Evolutionary conservation across 2,797 vertebrate species (phyloP), one percentile per base, ranked within the genome.

Genomic region (Rhinogobio ventralis): DNA sequence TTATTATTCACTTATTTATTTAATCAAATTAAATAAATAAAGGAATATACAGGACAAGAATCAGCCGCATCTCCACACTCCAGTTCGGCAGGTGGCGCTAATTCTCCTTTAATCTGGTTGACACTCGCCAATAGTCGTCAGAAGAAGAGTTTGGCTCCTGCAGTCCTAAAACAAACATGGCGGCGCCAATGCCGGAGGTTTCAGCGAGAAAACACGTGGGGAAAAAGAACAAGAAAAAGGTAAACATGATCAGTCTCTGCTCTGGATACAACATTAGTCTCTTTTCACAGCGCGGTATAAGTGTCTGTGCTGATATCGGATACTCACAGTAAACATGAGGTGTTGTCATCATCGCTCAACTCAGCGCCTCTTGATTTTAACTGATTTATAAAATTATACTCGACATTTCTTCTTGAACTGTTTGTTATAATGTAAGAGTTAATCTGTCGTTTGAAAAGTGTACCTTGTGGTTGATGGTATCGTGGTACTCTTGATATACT

Each of bases 161-260:
- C 15, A 19, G 10, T 6, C 11, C 30, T 28, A 8, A 45, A 95
- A 94, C 87, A 92, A 94, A 95, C n/a, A 96, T 96, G 95, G 94
- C 94, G 89, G 85, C 92, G 57, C 51, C 81, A 57, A 0, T 7
- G 1, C 86, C 86, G 17, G 71, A 55, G 10, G 3, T 14, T 1
- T 33, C 30, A 79, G 23, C 6, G 0, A 20, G 2, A 1, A 33
- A 90, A 90, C 95, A 96, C 95, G 95, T 95, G 95, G 94, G 33
- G 62, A 91, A 93, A 87, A 93, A 92, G 60, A 91, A 92, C 80
- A 93, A 92, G 83, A 92, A 93, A 84, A 93, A 91, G 92, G 94
- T 94, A 89, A 87, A 1, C 55, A 25, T 5, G 0, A 9, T 13
- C 2, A 30, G n/a, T 0, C 17, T 9, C 19, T 0, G 5, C 51